Percentiles rank a stretch among this genome's conserved stretches.
Evolutionary conservation across 2,797 vertebrate species (phyloP).

Genomic region (Sternarchorhynchus goeldii): DNA sequence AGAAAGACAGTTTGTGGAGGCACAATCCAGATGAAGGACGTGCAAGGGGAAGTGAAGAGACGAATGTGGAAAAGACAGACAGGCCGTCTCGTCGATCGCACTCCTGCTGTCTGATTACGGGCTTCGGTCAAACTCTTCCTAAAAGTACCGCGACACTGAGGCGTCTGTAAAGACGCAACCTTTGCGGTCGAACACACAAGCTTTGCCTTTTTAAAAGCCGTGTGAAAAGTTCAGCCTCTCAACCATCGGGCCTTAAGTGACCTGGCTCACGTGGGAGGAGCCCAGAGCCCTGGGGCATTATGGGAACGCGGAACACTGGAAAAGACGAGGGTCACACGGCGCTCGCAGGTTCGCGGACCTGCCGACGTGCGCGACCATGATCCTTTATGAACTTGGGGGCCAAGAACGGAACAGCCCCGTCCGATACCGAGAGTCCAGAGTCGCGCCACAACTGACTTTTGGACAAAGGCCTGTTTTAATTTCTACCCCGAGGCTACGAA

Average conservation of each 20-base stretch:
- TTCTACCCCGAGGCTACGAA: not conserved
- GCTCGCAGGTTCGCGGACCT: too few species aligned
- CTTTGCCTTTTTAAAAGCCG: conserved; percentile 1
- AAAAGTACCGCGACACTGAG: not conserved
- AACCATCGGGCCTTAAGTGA: not conserved
- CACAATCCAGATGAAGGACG: conserved; percentile 4
- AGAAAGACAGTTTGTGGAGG: conserved; percentile 16
- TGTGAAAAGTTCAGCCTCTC: not conserved
- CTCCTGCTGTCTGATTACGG: not conserved
- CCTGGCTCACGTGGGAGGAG: not conserved
- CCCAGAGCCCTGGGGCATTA: not conserved
- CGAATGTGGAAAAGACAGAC: not conserved
- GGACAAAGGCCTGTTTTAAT: not conserved
- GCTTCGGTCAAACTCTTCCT: not conserved
- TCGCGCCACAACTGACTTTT: not conserved
- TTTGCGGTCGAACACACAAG: not conserved
- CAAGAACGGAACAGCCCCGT: too few species aligned
- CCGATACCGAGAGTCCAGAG: too few species aligned
- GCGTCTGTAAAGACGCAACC: not conserved
- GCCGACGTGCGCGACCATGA: too few species aligned
- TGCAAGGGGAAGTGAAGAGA: not conserved
- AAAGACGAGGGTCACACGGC: conserved; percentile 15
- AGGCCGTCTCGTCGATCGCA: not conserved
- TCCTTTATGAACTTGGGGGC: not conserved
- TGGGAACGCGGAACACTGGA: not conserved